Evolutionary conservation across 1,140 invertebrate genomes (phyloP), one percentile per base, ranked within the genome.

Genomic region (silkworm (Bombyx mori)): DNA sequence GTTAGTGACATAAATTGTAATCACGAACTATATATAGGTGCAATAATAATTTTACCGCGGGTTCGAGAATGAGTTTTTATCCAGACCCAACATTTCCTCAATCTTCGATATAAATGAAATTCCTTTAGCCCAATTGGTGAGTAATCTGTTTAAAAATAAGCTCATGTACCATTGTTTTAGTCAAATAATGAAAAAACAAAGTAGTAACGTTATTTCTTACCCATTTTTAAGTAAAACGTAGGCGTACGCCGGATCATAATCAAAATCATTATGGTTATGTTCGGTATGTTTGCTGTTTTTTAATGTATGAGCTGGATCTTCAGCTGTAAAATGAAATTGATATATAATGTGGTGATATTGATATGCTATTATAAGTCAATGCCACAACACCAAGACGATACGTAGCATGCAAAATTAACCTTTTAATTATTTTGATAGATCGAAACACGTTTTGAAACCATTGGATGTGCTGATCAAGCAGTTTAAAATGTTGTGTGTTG

Each of bases 231-330:
- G 91, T 54, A 89, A 79, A 10, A 95, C 89, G 66, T 93, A 94
- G 1, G 93, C 90, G 59, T 91, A 92, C 62, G 91, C 91, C 44
- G 91, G 89, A 69, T 94, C 93, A 3, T 93, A 90, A 35, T 92
- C 89, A 52, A 91, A 77, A 58, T 84, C 68, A 68, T 89, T 84
- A 55, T 79, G 76, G 51, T 77, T 68, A 48, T 82, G 80, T 61
- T 84, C 77, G 12, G 61, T 62, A 47, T 55, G 57, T 52, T 65
- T 73, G n/a, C 44, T 64, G 5, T 56, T 57, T 35, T 75, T 73
- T 50, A 75, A 71, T 51, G 66, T 62, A 12, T 53, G 57, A 1
- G 62, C 42, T 3, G 62, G 54, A 47, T 65, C 74, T 47, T 75
- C 66, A 58, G 62, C 82, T 87, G 69, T 57, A 85, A 87, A 46